Evolutionary conservation across 2,113 vertebrate species (phyloP).

Genomic region (Cairina moschata): DNA sequence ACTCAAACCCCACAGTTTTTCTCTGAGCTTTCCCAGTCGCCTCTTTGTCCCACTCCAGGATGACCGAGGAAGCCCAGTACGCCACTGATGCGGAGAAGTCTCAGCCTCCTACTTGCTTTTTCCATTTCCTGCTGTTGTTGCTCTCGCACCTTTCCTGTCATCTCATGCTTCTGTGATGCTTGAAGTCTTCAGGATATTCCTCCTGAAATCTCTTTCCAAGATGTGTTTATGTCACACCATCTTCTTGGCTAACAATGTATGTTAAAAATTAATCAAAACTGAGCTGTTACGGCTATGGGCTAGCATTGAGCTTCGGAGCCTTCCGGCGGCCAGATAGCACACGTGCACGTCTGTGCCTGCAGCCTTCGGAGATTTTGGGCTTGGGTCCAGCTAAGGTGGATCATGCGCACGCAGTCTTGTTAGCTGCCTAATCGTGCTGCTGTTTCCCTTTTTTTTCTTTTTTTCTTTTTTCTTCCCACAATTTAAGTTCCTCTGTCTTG

Average conservation of each 20-base stretch:
- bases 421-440: not conserved
- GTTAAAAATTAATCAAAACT: not conserved
- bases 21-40: not conserved
- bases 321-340: not conserved
- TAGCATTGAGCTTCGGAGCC: not conserved
- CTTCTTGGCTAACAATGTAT: not conserved
- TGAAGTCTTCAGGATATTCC: not conserved
- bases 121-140: not conserved
- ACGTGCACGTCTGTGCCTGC: not conserved
- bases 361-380: not conserved
- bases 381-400: not conserved
- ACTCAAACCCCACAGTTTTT: not conserved
- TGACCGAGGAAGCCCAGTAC: fast-evolving
- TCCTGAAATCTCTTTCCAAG: not conserved
- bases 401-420: not conserved
- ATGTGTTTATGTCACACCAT: not conserved
- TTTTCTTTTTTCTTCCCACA: not conserved
- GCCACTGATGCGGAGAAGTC: not conserved
- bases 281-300: not conserved
- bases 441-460: not conserved
- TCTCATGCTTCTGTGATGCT: not conserved
- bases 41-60: not conserved
- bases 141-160: not conserved
- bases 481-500: not conserved
- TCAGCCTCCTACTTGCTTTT: not conserved